Evolutionary conservation across 2,797 vertebrate species (phyloP), one percentile per base, ranked within the genome.

Genomic region (Gouania willdenowi): DNA sequence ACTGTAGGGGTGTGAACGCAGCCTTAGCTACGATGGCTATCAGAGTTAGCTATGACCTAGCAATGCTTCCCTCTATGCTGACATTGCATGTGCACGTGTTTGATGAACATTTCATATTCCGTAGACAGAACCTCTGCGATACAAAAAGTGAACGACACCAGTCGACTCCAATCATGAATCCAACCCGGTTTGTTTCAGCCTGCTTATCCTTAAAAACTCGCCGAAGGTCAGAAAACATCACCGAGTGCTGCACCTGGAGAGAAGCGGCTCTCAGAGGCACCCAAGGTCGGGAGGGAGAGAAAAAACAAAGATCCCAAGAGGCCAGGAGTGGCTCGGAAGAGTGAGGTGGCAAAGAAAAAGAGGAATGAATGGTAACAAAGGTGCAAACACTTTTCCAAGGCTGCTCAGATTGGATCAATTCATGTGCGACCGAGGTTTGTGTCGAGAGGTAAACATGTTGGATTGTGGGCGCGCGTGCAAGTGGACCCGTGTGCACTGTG

Each of bases 391-490:
- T 60, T 50, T 41, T 44, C 63, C 75, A 81, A 79, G 78, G 78
- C 67, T 75, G 72, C 59, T 66, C 45, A 57, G 57, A 61, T 63
- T 41, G 52, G 65, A 75, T 73, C 61, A 57, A 76, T 76, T 71
- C 63, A 68, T 50, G 50, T 0, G 35, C 1, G 35, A 41, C 15
- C 26, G 62, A 61, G 42, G 52, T 30, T 52, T 57, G 40, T 55
- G 47, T 46, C 43, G 41, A 59, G 46, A 55, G 34, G 59, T 65
- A 71, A 73, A 75, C 58, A 64, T 21, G 41, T 20, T 9, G 25
- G 2, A 29, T 40, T 17, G 10, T 35, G 53, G 33, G 34, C 10
- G 46, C 35, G 20, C 9, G 24, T 15, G 14, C 12, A 7, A 26
- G 18, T 30, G 27, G 3, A 5, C 33, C 17, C 27, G 21, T 2